Percentiles rank a stretch among this genome's conserved stretches.
These are phyloP conservation scores for Cephus spinipes DNA, from an alignment of 2,888 invertebrate genomes.

Conservation along the genomic window DNA sequence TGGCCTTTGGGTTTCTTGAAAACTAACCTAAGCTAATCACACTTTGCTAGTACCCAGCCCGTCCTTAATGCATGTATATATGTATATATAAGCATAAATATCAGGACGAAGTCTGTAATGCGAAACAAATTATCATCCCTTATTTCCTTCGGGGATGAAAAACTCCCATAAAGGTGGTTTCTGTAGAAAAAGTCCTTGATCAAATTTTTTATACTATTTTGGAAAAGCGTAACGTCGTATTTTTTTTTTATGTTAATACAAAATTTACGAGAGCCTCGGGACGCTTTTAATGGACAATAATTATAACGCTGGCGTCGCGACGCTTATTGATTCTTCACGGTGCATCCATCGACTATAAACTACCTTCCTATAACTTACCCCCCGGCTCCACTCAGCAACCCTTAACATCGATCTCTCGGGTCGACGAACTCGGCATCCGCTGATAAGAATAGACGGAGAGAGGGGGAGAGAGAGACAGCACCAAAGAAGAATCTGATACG, in stretches of 20 bases:
- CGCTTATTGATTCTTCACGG: conserved; percentile 22
- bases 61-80: not conserved
- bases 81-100: not conserved
- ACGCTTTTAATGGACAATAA: not conserved
- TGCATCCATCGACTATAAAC: conserved; percentile 20
- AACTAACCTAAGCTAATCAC: conserved; percentile 22
- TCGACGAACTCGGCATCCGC: conserved; percentile 26
- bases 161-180: not conserved
- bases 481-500: not conserved
- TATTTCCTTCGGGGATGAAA: not conserved
- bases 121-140: not conserved
- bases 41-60: conserved; percentile 1
- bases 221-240: not conserved
- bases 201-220: not conserved
- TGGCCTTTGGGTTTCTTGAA: not conserved
- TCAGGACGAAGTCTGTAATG: not conserved
- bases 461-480: not conserved
- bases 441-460: not conserved
- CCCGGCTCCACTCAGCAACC: not conserved
- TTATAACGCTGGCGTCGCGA: not conserved
- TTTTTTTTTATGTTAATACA: not conserved
- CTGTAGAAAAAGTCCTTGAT: not conserved
- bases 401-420: conserved; percentile 35
- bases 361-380: not conserved
- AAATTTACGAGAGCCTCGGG: not conserved